Evolutionary conservation across 1,140 invertebrate genomes (phyloP).

Genomic region (Leptopilina boulardi): DNA sequence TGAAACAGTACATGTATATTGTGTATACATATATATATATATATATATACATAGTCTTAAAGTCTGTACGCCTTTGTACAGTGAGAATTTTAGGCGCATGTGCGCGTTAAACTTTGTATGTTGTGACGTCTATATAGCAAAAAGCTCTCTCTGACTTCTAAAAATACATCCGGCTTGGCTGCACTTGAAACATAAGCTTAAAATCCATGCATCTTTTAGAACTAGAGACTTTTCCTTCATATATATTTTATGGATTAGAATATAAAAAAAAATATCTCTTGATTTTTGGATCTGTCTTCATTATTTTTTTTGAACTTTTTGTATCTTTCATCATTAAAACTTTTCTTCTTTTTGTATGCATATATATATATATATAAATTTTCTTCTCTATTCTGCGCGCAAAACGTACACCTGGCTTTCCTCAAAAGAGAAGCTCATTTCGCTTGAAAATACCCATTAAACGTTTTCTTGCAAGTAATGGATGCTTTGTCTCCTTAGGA

Average conservation of each 20-base stretch:
- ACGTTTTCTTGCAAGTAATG: slow-evolving; percentile 19
- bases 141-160: slow-evolving; percentile 52
- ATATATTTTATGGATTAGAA: too few species aligned
- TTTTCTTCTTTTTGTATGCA: not conserved
- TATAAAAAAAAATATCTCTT: too few species aligned
- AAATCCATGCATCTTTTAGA: slow-evolving; percentile 20
- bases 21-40: too few species aligned
- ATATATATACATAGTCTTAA: too few species aligned
- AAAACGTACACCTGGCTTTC: not conserved
- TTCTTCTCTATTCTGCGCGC: not conserved
- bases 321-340: not conserved
- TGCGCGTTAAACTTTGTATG: slow-evolving; percentile 56
- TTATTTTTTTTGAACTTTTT: too few species aligned
- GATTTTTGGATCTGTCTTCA: too few species aligned
- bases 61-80: slow-evolving; percentile 2
- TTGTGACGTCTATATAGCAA: slow-evolving; percentile 56
- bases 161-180: slow-evolving; percentile 63
- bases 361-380: not conserved
- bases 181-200: slow-evolving; percentile 60
- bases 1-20: too few species aligned
- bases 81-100: slow-evolving; percentile 54
- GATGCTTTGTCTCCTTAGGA: slow-evolving; percentile 19
- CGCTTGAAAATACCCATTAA: not conserved
- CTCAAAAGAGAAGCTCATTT: slow-evolving; percentile 20
- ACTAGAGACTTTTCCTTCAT: not conserved